Conservation (phyloP, 2,888 invertebrate species). For the Tenthredo amoena region DNA sequence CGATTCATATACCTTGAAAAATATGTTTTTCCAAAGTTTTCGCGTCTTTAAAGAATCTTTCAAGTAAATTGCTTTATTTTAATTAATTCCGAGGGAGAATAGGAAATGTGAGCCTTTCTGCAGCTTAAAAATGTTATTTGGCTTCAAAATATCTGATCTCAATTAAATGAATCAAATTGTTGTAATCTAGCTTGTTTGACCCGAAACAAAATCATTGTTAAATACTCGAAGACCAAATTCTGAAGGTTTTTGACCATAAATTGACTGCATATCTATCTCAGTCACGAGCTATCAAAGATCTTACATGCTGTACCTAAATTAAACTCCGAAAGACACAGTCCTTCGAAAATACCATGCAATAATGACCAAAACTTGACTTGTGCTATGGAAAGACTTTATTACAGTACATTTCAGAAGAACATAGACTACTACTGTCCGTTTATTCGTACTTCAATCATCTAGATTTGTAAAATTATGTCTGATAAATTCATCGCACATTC, state of each 20-base stretch:
- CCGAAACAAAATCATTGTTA: too few relatives aligned
- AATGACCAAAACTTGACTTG: neutral
- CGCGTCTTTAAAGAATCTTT: neutral
- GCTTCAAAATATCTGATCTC: too few relatives aligned
- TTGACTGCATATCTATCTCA: neutral
- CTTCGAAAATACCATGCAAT: neutral
- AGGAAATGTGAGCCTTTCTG: neutral
- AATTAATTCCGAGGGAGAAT: neutral
- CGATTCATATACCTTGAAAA: too few relatives aligned
- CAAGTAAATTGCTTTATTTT: neutral
- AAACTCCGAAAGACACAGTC: neutral
- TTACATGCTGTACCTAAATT: neutral
- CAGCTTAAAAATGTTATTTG: neutral
- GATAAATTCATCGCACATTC: neutral
- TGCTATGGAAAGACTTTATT: slow-evolving; percentile 2
- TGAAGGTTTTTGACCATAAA: neutral
- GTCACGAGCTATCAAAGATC: neutral
- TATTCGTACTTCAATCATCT: neutral
- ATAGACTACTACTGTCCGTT: neutral
- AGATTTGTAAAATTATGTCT: neutral
- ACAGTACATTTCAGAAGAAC: neutral
- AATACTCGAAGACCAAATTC: neutral
- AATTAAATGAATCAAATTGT: too few relatives aligned
- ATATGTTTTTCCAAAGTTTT: neutral
- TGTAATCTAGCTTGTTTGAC: too few relatives aligned